These are phyloP conservation scores for Acanthosepion lycidas DNA, from an alignment of 2,888 invertebrate species.

Conservation along the genomic window DNA sequence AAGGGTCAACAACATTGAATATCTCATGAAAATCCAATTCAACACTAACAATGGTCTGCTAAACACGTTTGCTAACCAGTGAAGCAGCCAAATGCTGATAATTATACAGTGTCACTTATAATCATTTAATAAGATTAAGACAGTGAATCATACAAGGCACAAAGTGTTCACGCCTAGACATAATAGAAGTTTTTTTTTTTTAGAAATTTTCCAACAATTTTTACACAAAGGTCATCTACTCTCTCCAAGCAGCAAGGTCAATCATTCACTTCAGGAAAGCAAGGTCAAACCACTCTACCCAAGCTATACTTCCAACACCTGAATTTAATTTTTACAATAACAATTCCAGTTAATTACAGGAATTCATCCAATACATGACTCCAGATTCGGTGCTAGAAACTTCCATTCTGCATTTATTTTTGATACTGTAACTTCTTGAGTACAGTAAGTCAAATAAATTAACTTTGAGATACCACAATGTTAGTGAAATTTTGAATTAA, in stretches of 20 bases:
- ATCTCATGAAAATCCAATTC: too few relatives aligned
- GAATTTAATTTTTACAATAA: not conserved
- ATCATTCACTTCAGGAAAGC: too few relatives aligned
- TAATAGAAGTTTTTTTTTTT: not conserved
- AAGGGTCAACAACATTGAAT: too few relatives aligned
- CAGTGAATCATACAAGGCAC: too few relatives aligned
- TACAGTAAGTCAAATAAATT: not conserved
- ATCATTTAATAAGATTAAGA: too few relatives aligned
- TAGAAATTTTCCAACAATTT: not conserved
- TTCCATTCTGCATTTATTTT: not conserved
- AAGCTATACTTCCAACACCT: not conserved
- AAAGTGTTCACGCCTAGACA: not conserved
- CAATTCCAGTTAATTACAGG: not conserved
- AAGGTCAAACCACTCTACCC: not conserved
- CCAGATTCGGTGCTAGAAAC: too few relatives aligned
- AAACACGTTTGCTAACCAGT: too few relatives aligned
- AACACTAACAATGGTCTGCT: too few relatives aligned
- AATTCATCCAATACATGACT: too few relatives aligned
- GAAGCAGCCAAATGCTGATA: too few relatives aligned
- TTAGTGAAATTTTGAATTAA: not conserved
- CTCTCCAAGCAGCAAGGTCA: too few relatives aligned
- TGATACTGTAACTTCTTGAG: not conserved
- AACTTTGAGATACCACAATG: not conserved
- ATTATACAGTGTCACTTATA: too few relatives aligned
- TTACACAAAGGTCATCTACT: not conserved